Evolutionary conservation across 2,113 vertebrate species (phyloP).

Genomic region (Gadus macrocephalus): DNA sequence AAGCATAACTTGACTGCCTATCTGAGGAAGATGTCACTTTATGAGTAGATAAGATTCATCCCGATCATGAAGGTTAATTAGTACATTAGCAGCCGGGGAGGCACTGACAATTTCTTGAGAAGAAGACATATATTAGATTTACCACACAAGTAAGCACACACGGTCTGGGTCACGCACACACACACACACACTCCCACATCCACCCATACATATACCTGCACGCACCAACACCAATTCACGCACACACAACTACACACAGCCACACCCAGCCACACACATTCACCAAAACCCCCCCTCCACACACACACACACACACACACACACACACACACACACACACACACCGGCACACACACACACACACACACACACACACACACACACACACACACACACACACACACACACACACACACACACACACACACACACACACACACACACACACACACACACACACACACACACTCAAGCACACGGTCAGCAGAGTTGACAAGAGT

Average conservation of each 20-base stretch:
- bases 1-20: constrained; percentile 28
- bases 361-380: background rate
- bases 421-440: constrained; percentile 7
- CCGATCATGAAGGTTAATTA: constrained; percentile 37
- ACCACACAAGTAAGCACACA: background rate
- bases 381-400: background rate
- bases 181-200: background rate
- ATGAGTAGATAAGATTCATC: constrained; percentile 30
- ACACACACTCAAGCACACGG: constrained; percentile 20
- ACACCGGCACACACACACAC: background rate
- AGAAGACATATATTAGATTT: background rate
- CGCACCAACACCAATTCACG: background rate
- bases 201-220: background rate
- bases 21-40: constrained; percentile 18
- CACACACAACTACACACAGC: background rate
- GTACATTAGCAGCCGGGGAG: constrained; percentile 45
- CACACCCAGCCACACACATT: background rate
- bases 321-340: background rate
- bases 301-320: background rate
- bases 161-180: background rate
- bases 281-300: background rate
- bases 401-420: constrained; percentile 2
- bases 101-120: constrained; percentile 41
- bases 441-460: constrained; percentile 6
- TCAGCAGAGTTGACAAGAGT: constrained; percentile 60